Evolutionary conservation across 2,797 vertebrate species (phyloP).

Genomic region (Pipistrellus pipistrellus): DNA sequence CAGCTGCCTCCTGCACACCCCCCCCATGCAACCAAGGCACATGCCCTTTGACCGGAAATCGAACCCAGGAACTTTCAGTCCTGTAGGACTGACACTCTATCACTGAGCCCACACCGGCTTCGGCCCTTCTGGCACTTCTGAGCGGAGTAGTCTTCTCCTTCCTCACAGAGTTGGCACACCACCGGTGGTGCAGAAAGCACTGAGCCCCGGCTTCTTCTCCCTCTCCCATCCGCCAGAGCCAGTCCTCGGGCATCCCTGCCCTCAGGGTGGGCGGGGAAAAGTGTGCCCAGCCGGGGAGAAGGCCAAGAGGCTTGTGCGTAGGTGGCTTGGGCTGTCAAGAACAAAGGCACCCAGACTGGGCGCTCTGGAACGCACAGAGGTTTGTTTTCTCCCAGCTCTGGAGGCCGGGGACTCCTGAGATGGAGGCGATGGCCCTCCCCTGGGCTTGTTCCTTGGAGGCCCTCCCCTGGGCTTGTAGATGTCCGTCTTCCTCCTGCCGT

Average conservation of each 20-base stretch:
- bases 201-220: neutral
- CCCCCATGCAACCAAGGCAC: too few relatives aligned
- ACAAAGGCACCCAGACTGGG: too few relatives aligned
- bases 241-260: neutral
- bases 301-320: neutral
- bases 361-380: neutral
- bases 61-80: too few relatives aligned
- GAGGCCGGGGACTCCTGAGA: neutral
- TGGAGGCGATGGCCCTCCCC: neutral
- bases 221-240: too few relatives aligned
- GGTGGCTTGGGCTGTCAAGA: neutral
- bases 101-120: too few relatives aligned
- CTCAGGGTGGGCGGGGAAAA: neutral
- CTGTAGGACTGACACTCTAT: too few relatives aligned
- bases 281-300: neutral
- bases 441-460: neutral
- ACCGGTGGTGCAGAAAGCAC: neutral
- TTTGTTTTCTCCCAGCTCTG: neutral
- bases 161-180: neutral
- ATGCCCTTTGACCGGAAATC: too few relatives aligned
- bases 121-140: neutral
- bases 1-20: too few relatives aligned
- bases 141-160: neutral
- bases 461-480: neutral
- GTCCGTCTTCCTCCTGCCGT: too few relatives aligned